phyloP scores from a whole-genome alignment of 2,113 vertebrate species.

The Probosciger aterrimus region DNA sequence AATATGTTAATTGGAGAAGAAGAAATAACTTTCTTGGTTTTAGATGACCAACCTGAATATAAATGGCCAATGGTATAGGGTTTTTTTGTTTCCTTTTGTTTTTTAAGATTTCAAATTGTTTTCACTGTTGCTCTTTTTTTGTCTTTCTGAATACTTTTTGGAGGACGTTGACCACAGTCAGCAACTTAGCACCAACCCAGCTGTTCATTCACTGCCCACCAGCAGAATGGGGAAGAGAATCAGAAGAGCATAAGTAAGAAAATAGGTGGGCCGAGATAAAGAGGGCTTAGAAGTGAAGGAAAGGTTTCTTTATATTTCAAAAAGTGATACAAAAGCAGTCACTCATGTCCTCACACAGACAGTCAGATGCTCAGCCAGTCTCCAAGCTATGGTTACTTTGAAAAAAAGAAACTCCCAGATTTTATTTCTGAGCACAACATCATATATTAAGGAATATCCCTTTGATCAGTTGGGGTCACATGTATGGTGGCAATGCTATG shows the following conservation, averaged over 20 bases:
- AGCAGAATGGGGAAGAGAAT: not conserved
- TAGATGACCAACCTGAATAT: not conserved
- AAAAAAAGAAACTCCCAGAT: not conserved
- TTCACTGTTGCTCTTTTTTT: not conserved
- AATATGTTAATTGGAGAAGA: not conserved
- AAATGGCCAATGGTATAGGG: not conserved
- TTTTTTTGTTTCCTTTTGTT: not conserved
- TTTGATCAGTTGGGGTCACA: not conserved
- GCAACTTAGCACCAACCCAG: not conserved
- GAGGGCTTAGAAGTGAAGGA: not conserved
- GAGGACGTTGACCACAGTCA: not conserved
- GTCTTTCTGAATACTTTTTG: not conserved
- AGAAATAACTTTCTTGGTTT: not conserved
- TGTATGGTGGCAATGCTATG: not conserved
- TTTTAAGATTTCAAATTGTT: not conserved
- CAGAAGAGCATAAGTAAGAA: not conserved
- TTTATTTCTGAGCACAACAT: not conserved
- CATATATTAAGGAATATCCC: too few species aligned
- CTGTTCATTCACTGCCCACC: not conserved
- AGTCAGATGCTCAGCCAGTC: not conserved
- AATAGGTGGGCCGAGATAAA: not conserved
- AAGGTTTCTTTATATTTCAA: not conserved
- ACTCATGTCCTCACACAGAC: not conserved
- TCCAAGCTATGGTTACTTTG: not conserved
- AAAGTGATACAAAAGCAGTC: not conserved